Percentiles rank a stretch among this genome's conserved stretches.
These are phyloP conservation scores for Bombus ignitus DNA, from an alignment of 1,140 invertebrate genomes.

Conservation along the genomic window DNA sequence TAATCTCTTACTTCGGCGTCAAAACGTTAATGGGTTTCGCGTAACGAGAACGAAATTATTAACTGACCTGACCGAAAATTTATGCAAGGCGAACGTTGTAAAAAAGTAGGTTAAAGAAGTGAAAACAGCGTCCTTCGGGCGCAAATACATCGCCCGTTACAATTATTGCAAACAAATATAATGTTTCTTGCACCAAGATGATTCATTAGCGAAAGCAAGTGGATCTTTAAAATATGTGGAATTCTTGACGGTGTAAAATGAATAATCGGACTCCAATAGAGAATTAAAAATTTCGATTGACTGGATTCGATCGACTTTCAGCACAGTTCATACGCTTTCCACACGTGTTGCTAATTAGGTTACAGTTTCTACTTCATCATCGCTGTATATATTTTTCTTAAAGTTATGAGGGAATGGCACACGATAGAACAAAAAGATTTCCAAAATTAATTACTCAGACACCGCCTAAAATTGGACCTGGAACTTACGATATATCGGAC, in stretches of 20 bases:
- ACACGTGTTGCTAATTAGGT: neutral
- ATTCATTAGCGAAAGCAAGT: slow-evolving; percentile 22
- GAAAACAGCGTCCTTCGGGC: slow-evolving; percentile 36
- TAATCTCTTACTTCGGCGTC: slow-evolving; percentile 29
- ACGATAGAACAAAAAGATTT: slow-evolving; percentile 54
- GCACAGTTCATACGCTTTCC: neutral
- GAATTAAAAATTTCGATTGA: neutral
- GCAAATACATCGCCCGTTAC: neutral
- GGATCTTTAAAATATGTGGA: neutral
- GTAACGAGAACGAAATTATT: slow-evolving; percentile 36
- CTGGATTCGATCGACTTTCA: neutral
- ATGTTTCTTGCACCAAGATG: neutral
- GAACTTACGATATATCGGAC: slow-evolving; percentile 55
- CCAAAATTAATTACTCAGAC: slow-evolving; percentile 43
- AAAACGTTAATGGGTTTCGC: slow-evolving; percentile 21
- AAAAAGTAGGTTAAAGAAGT: slow-evolving; percentile 41
- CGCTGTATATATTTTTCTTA: neutral
- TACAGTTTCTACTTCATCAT: neutral
- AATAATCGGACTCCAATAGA: neutral
- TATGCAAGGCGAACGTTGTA: slow-evolving; percentile 24
- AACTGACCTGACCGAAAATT: slow-evolving; percentile 22
- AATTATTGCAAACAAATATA: slow-evolving; percentile 36
- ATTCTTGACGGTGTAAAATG: neutral
- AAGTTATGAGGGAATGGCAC: slow-evolving; percentile 48
- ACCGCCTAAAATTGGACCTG: slow-evolving; percentile 51